These are phyloP conservation scores for Polyodon spathula DNA, from an alignment of 2,113 vertebrate species.

Conservation along the genomic window DNA sequence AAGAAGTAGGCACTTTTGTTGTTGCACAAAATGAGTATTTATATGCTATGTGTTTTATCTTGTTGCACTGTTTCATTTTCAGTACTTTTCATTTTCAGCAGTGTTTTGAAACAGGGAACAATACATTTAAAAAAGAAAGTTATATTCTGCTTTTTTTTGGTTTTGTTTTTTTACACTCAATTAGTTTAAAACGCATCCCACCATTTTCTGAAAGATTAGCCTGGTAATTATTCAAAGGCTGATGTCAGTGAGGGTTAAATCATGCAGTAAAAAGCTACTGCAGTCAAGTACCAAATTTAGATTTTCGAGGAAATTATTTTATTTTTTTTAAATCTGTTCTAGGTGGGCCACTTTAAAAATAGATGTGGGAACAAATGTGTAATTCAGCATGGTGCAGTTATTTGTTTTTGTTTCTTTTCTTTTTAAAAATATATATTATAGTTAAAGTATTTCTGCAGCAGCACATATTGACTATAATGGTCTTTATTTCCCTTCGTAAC, in stretches of 20 bases:
- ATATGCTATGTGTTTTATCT: not conserved
- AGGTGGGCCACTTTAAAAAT: conserved; percentile 8
- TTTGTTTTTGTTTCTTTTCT: no score
- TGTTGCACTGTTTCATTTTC: conserved; percentile 20
- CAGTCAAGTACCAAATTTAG: not conserved
- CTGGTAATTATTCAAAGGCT: no score
- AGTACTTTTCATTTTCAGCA: conserved; percentile 33
- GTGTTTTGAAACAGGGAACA: no score
- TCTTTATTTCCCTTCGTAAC: no score
- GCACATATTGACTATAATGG: no score
- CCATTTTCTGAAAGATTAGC: not conserved
- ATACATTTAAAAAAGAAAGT: no score
- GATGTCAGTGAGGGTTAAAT: conserved; percentile 3
- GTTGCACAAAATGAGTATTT: conserved; percentile 31
- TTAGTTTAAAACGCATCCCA: not conserved
- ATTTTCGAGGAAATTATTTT: no score
- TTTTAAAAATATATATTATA: no score
- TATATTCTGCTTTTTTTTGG: no score
- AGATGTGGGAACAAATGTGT: not conserved
- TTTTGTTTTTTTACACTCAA: conserved; percentile 18
- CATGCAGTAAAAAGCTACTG: conserved; percentile 20
- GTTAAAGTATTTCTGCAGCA: no score
- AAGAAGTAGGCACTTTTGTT: conserved; percentile 21
- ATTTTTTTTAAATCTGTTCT: no score
- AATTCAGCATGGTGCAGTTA: no score